A percentile compares a stretch with the other conserved stretches of the same genome.
phyloP scores from a whole-genome alignment of 1,140 invertebrate species.

The Bombus pyrosoma region DNA sequence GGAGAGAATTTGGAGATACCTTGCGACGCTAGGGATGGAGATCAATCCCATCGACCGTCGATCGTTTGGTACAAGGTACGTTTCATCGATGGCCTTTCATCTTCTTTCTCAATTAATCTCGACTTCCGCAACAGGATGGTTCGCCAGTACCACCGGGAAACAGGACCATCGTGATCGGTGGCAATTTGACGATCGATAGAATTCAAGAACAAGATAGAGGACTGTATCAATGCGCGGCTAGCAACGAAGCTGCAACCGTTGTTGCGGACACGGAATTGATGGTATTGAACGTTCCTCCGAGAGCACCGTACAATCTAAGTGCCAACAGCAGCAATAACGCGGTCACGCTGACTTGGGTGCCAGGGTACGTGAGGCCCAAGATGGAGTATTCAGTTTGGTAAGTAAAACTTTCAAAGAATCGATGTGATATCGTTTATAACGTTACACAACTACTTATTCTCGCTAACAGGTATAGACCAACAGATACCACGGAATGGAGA shows the following conservation, averaged over 20 bases:
- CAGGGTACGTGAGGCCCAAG: constrained; percentile 91
- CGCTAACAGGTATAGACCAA: constrained; percentile 85
- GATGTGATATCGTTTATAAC: not conserved
- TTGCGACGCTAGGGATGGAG: constrained; percentile 90
- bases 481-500: constrained; percentile 89
- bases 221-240: constrained; percentile 94
- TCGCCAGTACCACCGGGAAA: constrained; percentile 85
- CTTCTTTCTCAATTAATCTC: not conserved
- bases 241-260: constrained; percentile 96
- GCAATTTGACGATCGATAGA: constrained; percentile 93
- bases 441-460: too few species aligned
- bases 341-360: constrained; percentile 93
- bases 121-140: constrained; percentile 85
- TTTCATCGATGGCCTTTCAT: not conserved
- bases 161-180: constrained; percentile 87
- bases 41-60: constrained; percentile 88
- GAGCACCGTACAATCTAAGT: constrained; percentile 95
- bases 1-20: constrained; percentile 92
- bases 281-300: constrained; percentile 92
- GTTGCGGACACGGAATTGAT: constrained; percentile 93
- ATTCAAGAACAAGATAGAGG: constrained; percentile 94
- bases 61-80: constrained; percentile 94
- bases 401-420: constrained; percentile 10
- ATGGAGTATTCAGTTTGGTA: constrained; percentile 94
- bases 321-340: constrained; percentile 89